Percentiles rank a stretch among this genome's conserved stretches.
Conservation (phyloP, 2,888 invertebrate species). For the Chloroclysta siterata region DNA sequence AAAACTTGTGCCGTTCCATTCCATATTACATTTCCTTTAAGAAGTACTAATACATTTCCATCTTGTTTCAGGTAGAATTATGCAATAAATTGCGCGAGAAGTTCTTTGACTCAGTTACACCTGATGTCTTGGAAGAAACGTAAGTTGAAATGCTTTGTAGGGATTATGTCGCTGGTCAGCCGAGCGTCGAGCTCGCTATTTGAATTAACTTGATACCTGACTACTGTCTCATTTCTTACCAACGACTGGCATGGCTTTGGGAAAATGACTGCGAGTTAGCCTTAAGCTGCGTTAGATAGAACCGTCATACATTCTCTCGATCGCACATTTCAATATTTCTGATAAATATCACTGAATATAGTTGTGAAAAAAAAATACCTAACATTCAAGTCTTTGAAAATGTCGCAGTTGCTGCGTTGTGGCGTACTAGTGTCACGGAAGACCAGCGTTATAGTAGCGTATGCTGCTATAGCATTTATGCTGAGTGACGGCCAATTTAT, state of each 20-base stretch:
- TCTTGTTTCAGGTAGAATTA: slow-evolving; percentile 85
- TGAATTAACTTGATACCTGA: neutral
- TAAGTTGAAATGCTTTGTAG: slow-evolving; percentile 69
- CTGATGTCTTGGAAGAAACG: slow-evolving; percentile 69
- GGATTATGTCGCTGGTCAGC: slow-evolving; percentile 54
- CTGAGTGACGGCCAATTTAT: too few relatives aligned
- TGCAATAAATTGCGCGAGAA: slow-evolving; percentile 82
- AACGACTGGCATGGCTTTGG: neutral
- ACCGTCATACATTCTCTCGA: too few relatives aligned
- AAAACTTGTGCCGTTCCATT: slow-evolving; percentile 17
- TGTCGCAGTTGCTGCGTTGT: too few relatives aligned
- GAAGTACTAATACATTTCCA: slow-evolving; percentile 80
- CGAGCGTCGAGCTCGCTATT: neutral
- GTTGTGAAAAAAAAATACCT: too few relatives aligned
- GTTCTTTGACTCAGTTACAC: slow-evolving; percentile 69
- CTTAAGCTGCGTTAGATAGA: too few relatives aligned
- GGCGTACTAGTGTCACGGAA: too few relatives aligned
- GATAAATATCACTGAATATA: too few relatives aligned
- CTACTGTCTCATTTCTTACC: neutral
- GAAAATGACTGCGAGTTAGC: neutral
- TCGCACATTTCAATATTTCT: too few relatives aligned
- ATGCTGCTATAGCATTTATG: too few relatives aligned
- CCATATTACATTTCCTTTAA: slow-evolving; percentile 34
- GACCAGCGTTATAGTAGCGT: too few relatives aligned
- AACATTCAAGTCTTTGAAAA: too few relatives aligned